Conservation (phyloP, 2,888 invertebrate genomes). For the Chalcis sispes region DNA sequence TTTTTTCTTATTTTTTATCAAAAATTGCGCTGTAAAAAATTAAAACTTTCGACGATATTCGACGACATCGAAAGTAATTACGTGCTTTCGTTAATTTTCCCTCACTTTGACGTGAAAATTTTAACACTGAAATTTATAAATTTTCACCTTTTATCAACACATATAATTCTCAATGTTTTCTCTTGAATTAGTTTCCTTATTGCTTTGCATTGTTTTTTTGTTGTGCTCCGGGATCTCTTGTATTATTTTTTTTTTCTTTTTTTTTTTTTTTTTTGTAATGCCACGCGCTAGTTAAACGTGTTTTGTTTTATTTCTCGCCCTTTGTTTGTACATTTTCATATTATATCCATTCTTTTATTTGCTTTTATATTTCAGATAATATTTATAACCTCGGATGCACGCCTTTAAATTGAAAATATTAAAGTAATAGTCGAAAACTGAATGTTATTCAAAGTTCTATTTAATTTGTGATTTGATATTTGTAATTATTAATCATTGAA, state of each 20-base stretch:
- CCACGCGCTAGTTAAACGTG: neutral
- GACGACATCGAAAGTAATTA: neutral
- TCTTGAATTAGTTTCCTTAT: slow-evolving; percentile 6
- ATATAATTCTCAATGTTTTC: neutral
- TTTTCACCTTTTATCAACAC: slow-evolving; percentile 16
- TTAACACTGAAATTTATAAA: neutral
- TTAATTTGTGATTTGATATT: too few species aligned
- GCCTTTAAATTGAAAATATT: too few species aligned
- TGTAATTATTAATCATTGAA: too few species aligned
- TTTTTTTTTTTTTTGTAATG: slow-evolving; percentile 25
- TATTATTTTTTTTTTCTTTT: slow-evolving; percentile 6
- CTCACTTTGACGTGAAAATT: slow-evolving; percentile 4
- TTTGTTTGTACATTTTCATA: slow-evolving; percentile 25
- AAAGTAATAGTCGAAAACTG: too few species aligned
- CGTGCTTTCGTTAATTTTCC: neutral
- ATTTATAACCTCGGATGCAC: slow-evolving; percentile 30
- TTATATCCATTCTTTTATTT: slow-evolving; percentile 2
- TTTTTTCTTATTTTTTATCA: slow-evolving; percentile 1
- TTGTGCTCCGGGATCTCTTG: neutral
- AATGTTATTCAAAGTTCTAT: too few species aligned
- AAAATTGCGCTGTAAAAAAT: neutral
- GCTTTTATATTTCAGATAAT: neutral
- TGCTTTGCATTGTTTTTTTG: neutral
- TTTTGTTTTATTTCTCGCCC: slow-evolving; percentile 10
- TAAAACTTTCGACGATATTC: neutral